A percentile compares a stretch with the other conserved stretches of the same genome.
These are phyloP conservation scores for Prietella phreatophila DNA, from an alignment of 2,113 vertebrate genomes.

Conservation along the genomic window DNA sequence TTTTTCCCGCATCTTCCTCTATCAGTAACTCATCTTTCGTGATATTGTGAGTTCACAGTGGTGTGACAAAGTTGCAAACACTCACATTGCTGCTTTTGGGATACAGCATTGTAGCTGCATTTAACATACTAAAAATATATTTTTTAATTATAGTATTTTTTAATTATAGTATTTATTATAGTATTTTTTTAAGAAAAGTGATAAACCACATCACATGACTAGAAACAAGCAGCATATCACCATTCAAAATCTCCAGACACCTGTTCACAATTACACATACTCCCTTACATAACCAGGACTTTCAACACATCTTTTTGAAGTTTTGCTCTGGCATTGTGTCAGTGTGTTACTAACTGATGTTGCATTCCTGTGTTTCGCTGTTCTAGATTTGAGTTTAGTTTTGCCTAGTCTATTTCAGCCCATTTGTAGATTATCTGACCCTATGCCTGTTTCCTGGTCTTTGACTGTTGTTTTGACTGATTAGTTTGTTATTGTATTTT, in stretches of 20 bases:
- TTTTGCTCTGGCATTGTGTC: not conserved
- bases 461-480: not conserved
- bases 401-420: not conserved
- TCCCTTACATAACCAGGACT: slow-evolving; percentile 5
- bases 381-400: not conserved
- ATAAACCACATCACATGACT: not conserved
- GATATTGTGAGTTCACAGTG: not conserved
- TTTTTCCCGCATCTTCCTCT: slow-evolving; percentile 20
- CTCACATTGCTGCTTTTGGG: not conserved
- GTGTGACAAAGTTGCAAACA: not conserved
- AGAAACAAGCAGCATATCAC: slow-evolving; percentile 8
- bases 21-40: slow-evolving; percentile 35
- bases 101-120: not conserved
- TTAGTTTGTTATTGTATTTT: not conserved
- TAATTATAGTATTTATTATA: not conserved
- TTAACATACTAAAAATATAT: not conserved
- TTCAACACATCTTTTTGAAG: slow-evolving; percentile 7
- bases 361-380: slow-evolving; percentile 16
- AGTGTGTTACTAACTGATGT: slow-evolving; percentile 12
- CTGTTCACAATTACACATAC: not conserved
- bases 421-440: not conserved
- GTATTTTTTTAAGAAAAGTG: not conserved
- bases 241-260: slow-evolving; percentile 9
- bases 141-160: not conserved
- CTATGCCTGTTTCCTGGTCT: not conserved